Evolutionary conservation across 1,140 invertebrate species (phyloP).

Genomic region (Belonocnema kinseyi): DNA sequence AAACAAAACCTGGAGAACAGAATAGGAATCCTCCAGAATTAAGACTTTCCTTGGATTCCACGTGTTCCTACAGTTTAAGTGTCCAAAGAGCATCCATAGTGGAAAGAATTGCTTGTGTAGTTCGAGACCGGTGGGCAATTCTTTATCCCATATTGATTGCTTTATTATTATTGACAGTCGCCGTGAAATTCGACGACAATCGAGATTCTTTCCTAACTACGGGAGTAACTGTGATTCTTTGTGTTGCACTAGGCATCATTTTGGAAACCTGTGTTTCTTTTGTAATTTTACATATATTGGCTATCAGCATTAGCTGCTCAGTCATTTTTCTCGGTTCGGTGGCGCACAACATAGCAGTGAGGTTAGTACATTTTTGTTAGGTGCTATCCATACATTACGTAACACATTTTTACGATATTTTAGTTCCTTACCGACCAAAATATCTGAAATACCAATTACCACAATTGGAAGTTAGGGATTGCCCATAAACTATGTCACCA

Average conservation of each 20-base stretch:
- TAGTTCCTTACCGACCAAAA: no score
- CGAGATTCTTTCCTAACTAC: constrained; percentile 43
- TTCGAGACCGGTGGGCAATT: constrained; percentile 68
- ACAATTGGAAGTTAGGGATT: no score
- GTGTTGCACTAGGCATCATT: constrained; percentile 49
- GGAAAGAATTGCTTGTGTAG: constrained; percentile 62
- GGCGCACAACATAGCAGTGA: constrained; percentile 76
- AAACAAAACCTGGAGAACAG: constrained; percentile 72
- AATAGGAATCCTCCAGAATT: constrained; percentile 68
- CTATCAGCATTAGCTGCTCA: constrained; percentile 70
- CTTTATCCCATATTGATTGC: constrained; percentile 65
- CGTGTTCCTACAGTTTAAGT: constrained; percentile 77
- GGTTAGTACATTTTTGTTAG: constrained; percentile 62
- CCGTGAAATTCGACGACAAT: constrained; percentile 59
- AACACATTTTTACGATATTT: no score
- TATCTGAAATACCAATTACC: no score
- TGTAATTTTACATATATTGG: constrained; percentile 73
- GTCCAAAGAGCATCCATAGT: constrained; percentile 58
- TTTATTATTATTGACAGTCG: constrained; percentile 64
- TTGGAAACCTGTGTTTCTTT: constrained; percentile 71
- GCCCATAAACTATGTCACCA: no score
- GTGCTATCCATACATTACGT: no score
- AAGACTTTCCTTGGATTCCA: constrained; percentile 77
- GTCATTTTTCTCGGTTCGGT: constrained; percentile 78
- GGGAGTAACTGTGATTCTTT: constrained; percentile 56